phyloP scores from a whole-genome alignment of 2,888 invertebrate species.

The Pammene fasciana region DNA sequence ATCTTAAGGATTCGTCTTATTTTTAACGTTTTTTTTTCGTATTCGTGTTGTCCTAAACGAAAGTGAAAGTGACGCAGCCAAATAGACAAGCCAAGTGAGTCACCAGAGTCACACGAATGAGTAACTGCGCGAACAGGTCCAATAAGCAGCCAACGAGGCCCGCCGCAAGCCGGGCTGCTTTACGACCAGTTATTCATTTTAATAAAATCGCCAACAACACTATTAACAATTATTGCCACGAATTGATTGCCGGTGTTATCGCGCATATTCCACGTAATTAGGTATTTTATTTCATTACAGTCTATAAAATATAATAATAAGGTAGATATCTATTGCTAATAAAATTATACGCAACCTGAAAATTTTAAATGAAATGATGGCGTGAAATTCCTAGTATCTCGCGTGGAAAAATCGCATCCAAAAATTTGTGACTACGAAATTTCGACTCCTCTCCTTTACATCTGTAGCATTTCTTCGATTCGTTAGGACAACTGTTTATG shows the following conservation, averaged over 20 bases:
- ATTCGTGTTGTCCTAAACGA: no score
- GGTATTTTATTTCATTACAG: conserved; percentile 12
- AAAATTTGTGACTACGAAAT: no score
- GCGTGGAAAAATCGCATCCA: no score
- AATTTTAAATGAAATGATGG: no score
- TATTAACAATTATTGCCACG: conserved; percentile 22
- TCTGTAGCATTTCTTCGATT: no score
- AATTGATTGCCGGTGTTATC: conserved; percentile 16
- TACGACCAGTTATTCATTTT: conserved; percentile 42
- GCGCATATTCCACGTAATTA: conserved; percentile 21
- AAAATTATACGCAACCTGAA: background rate
- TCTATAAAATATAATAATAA: conserved; percentile 6
- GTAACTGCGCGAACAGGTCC: conserved; percentile 31
- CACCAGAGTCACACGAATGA: background rate
- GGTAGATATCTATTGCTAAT: background rate
- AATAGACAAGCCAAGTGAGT: background rate
- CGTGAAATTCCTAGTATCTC: background rate
- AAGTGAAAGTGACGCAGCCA: no score
- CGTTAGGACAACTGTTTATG: no score
- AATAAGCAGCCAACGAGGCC: conserved; percentile 52
- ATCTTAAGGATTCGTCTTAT: no score
- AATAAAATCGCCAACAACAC: conserved; percentile 44
- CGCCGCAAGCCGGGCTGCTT: conserved; percentile 43
- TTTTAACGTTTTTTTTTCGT: no score
- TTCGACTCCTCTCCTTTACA: no score